phyloP scores from a whole-genome alignment of 1,140 invertebrate genomes.

The Musca vetustissima region DNA sequence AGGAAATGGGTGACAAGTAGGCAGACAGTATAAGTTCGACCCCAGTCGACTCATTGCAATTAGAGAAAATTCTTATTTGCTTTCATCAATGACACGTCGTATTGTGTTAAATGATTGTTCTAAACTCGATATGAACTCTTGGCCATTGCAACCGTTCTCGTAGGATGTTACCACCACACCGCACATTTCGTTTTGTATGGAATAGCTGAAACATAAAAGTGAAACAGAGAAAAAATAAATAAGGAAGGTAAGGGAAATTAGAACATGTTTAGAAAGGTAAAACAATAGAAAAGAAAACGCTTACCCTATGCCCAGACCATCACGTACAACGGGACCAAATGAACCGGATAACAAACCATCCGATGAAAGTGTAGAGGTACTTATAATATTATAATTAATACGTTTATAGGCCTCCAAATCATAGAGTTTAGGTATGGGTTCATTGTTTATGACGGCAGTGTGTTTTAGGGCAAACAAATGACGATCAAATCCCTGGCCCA shows the following conservation, averaged over 20 bases:
- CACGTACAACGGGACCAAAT: slow-evolving; percentile 87
- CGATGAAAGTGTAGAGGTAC: slow-evolving; percentile 90
- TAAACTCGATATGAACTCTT: slow-evolving; percentile 70
- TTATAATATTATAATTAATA: slow-evolving; percentile 91
- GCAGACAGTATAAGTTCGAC: not conserved
- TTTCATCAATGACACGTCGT: slow-evolving; percentile 26
- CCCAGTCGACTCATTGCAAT: too few relatives aligned
- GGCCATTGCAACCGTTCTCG: slow-evolving; percentile 67
- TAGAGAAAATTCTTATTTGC: not conserved
- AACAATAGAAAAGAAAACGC: slow-evolving; percentile 34
- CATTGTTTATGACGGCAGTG: slow-evolving; percentile 66
- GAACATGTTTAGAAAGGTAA: not conserved
- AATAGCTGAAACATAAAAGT: slow-evolving; percentile 64
- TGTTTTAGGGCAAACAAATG: slow-evolving; percentile 87
- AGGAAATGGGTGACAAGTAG: not conserved
- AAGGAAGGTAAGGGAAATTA: slow-evolving; percentile 28
- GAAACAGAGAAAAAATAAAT: too few relatives aligned
- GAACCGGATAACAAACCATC: slow-evolving; percentile 86
- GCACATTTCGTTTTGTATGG: slow-evolving; percentile 72
- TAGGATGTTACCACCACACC: slow-evolving; percentile 82
- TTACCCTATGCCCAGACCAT: slow-evolving; percentile 92
- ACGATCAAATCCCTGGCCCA: slow-evolving; percentile 97
- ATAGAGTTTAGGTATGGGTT: slow-evolving; percentile 69
- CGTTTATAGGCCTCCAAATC: slow-evolving; percentile 76
- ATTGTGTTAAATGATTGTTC: slow-evolving; percentile 63